Percentiles rank a stretch among this genome's conserved stretches.
These are phyloP conservation scores for Drosophila parthenogenetica DNA, from an alignment of 2,888 invertebrate genomes.

Conservation along the genomic window DNA sequence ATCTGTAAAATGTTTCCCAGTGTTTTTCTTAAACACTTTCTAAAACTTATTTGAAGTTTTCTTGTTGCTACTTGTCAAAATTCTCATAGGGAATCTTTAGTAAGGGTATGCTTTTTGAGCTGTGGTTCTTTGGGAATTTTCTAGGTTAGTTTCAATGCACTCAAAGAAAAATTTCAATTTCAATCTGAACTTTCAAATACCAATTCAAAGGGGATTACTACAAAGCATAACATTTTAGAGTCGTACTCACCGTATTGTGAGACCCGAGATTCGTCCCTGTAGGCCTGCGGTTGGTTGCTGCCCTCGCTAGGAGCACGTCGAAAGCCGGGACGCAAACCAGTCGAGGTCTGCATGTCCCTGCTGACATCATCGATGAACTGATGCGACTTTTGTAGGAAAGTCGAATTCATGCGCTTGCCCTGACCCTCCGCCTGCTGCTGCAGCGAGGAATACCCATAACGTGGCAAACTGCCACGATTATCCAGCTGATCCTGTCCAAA, in stretches of 20 bases:
- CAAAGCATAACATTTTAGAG: constrained; percentile 10
- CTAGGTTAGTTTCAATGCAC: constrained; percentile 54
- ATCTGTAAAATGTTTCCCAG: not conserved
- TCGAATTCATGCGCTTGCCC: constrained; percentile 88
- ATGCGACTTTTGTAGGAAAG: constrained; percentile 89
- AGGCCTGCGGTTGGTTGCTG: constrained; percentile 87
- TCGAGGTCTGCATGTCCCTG: constrained; percentile 86
- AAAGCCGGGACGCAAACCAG: constrained; percentile 83
- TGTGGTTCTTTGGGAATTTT: not conserved
- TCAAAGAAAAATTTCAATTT: constrained; percentile 47
- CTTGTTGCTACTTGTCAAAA: not conserved
- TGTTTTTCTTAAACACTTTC: not conserved
- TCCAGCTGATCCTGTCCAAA: constrained; percentile 62
- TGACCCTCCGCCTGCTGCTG: constrained; percentile 86
- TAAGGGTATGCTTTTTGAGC: constrained; percentile 16
- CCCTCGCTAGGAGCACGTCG: constrained; percentile 84
- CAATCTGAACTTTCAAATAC: constrained; percentile 63
- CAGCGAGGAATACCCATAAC: constrained; percentile 86
- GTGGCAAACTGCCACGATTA: constrained; percentile 86
- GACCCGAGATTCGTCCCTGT: constrained; percentile 89
- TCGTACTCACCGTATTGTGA: constrained; percentile 89
- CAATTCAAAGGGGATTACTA: constrained; percentile 58
- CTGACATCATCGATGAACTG: constrained; percentile 89
- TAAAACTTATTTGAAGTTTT: not conserved
- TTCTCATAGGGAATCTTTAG: not conserved